A percentile compares a stretch with the other conserved stretches of the same genome.
Conservation (phyloP, 2,113 vertebrate species). For the Synodontis membranacea region DNA sequence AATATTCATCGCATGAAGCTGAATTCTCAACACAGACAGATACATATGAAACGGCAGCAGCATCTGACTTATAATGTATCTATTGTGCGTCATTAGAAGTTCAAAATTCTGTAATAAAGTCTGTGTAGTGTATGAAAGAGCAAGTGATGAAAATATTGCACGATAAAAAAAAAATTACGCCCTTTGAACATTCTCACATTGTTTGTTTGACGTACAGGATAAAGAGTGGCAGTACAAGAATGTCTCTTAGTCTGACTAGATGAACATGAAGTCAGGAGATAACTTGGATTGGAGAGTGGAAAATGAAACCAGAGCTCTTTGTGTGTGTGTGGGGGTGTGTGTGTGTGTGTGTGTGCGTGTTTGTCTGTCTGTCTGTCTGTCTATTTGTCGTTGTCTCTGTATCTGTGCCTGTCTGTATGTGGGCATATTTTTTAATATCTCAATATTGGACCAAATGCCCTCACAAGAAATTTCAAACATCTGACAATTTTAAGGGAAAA, state of each 20-base stretch:
- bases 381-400: slow-evolving; percentile 45
- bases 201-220: not conserved
- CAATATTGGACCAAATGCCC: no score
- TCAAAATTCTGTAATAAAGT: not conserved
- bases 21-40: not conserved
- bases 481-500: no score
- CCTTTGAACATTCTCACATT: not conserved
- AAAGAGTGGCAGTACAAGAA: not conserved
- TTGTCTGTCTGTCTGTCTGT: slow-evolving; percentile 34
- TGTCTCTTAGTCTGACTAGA: slow-evolving; percentile 6
- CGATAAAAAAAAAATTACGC: not conserved
- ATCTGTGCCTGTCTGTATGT: slow-evolving; percentile 30
- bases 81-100: not conserved
- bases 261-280: slow-evolving; percentile 14
- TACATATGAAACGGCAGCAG: not conserved
- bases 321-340: slow-evolving; percentile 36
- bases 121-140: not conserved
- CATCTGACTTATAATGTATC: not conserved
- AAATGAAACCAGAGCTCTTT: slow-evolving; percentile 38
- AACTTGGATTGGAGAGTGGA: slow-evolving; percentile 30
- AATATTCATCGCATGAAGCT: not conserved
- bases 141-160: not conserved
- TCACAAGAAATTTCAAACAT: not conserved
- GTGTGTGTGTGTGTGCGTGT: slow-evolving; percentile 45
- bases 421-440: not conserved